Evolutionary conservation across 2,113 vertebrate species (phyloP), one percentile per base, ranked within the genome.

Genomic region (Hipposideros armiger): DNA sequence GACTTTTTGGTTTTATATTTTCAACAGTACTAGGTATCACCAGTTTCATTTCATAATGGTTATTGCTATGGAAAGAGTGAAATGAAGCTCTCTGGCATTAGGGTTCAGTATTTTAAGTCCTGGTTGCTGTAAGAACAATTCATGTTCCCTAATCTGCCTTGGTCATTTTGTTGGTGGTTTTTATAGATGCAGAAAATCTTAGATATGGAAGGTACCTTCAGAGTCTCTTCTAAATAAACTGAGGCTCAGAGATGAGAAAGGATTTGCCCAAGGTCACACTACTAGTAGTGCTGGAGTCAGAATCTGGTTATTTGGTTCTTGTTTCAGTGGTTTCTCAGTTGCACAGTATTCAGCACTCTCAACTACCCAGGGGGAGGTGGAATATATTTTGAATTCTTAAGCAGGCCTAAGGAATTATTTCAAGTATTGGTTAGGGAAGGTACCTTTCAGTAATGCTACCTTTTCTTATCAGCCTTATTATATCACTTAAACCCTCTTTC

Each of bases 301-400:
- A 94, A 72, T 82, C 40, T 87, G 72, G 36, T 11, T 56, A 47
- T 54, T 78, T 58, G 72, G 73, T 45, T 94, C 62, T 92, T 77
- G 52, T 70, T 70, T 32, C 5, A 87, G 54, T 76, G 66, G 56
- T 93, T 95, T 86, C 91, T 90, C 28, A 32, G 13, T 77, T 90
- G 30, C 17, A 47, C 0, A 13, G 28, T 77, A 45, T 36, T 91
- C 30, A 30, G 64, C 78, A 58, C 15, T 84, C 24, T 80, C 4
- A 81, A 13, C 14, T 80, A 60, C 30, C 26, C 26, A 70, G 52
- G 52, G n/a, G 42, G 67, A 50, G 62, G 26, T 77, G 22, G 77
- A 90, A 72, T 93, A 82, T 58, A 95, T 56, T 92, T 95, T 87
- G 91, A 95, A 69, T 85, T 94, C 30, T 62, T 91, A 95, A 56